phyloP scores from a whole-genome alignment of 2,113 vertebrate genomes.

The Atractosteus spatula region DNA sequence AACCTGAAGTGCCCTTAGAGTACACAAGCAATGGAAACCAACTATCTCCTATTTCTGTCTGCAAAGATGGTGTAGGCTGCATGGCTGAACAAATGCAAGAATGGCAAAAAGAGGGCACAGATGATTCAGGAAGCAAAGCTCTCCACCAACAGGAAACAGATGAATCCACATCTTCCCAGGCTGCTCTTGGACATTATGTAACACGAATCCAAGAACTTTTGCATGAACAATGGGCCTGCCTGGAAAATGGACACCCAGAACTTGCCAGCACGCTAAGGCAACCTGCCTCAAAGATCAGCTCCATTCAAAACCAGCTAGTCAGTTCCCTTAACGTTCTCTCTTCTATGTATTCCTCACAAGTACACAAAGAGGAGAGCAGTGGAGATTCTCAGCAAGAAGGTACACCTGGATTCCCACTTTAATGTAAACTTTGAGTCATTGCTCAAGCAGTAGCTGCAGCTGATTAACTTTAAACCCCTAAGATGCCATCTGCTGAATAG shows the following conservation, averaged over 20 bases:
- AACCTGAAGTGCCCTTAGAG: too few relatives aligned
- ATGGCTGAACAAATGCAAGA: constrained; percentile 42
- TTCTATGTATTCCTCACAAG: constrained; percentile 80
- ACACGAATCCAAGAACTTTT: constrained; percentile 91
- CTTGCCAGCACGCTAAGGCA: constrained; percentile 74
- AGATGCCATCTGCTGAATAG: not conserved
- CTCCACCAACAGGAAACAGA: constrained; percentile 31
- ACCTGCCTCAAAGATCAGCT: constrained; percentile 90
- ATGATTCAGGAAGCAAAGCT: not conserved
- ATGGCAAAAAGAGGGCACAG: not conserved
- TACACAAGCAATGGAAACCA: not conserved
- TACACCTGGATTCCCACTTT: constrained; percentile 31
- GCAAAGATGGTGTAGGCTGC: constrained; percentile 36
- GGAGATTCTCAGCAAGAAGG: constrained; percentile 65
- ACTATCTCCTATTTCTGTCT: not conserved
- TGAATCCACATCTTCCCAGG: constrained; percentile 65
- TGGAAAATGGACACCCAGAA: constrained; percentile 84
- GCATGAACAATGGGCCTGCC: constrained; percentile 91
- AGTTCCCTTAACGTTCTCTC: constrained; percentile 91
- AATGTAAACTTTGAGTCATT: not conserved
- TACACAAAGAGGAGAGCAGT: constrained; percentile 57
- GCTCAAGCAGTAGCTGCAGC: not conserved
- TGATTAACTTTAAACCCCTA: not conserved
- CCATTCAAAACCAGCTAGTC: constrained; percentile 92
- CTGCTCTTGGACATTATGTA: constrained; percentile 85